These are phyloP conservation scores for Campylorhamphus procurvoides DNA, from an alignment of 2,113 vertebrate genomes.

Conservation along the genomic window DNA sequence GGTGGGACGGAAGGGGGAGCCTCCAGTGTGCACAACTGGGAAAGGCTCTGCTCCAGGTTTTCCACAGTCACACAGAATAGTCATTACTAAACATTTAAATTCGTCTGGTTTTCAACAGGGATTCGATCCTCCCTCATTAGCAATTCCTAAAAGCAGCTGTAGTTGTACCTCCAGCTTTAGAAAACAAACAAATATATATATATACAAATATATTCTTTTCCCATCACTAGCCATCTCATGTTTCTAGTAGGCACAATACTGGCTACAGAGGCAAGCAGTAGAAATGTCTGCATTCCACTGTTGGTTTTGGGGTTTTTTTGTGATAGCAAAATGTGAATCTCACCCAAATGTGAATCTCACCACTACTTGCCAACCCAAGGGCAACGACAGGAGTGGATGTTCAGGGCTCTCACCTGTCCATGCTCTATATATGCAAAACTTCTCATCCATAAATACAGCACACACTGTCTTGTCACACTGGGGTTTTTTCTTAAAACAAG, in stretches of 20 bases:
- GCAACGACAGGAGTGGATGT: not conserved
- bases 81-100: not conserved
- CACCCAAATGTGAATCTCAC: not conserved
- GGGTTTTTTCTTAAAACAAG: conserved; percentile 32
- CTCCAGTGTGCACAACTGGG: not conserved
- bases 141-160: conserved; percentile 4
- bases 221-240: not conserved
- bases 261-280: not conserved
- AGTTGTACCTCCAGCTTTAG: not conserved
- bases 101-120: not conserved
- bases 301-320: not conserved
- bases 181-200: not conserved
- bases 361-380: not conserved
- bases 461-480: not conserved
- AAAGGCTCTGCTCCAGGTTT: not conserved
- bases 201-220: not conserved
- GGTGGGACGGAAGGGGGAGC: not conserved
- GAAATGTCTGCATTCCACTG: not conserved
- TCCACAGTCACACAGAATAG: not conserved
- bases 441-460: not conserved
- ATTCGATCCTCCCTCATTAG: not conserved
- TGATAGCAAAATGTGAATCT: not conserved
- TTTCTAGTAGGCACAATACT: not conserved
- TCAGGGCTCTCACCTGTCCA: not conserved
- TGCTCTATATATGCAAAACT: conserved; percentile 52